Evolutionary conservation across 2,888 invertebrate genomes (phyloP), one percentile per base, ranked within the genome.

Genomic region (Crioceris asparagi): DNA sequence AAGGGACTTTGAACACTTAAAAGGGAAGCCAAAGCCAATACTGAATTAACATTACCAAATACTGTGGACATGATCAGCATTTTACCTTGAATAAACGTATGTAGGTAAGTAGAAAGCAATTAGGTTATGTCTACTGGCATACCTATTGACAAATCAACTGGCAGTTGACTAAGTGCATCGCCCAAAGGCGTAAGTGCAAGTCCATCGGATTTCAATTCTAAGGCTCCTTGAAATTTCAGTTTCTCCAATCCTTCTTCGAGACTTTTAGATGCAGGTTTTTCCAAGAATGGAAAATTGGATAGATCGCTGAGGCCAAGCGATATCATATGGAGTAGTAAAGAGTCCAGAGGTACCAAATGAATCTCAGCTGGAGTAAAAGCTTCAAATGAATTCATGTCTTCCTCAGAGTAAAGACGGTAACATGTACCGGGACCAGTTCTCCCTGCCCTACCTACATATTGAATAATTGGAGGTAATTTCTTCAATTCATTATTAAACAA

Each of bases 401-500:
- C 74, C 55, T 90, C 86, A 0, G 85, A 79, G 65, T 86, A 92
- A 42, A 92, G 68, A 8, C 97, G 77, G 63, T 81, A 98, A 60
- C 96, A 97, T 3, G 88, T 82, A 2, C 97, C 97, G 1, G 97
- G 96, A 3, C 97, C 83, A 15, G 86, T 93, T 57, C 96, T 74
- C 1, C 97, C 97, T 32, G 93, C 92, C 53, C 96, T 74, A 7
- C 97, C 97, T 47, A 21, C 3, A 40, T 34, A 39, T 12, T n/a
- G 8, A 6, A 18, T 1, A 36, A 23, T 12, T 3, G n/a, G n/a
- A n/a, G n/a, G n/a, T n/a, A n/a, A n/a, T n/a, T n/a, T n/a, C n/a
- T n/a, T n/a, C n/a, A n/a, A n/a, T n/a, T n/a, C n/a, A n/a, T n/a
- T n/a, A n/a, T n/a, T n/a, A n/a, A n/a, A n/a, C n/a, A n/a, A n/a